These are phyloP conservation scores for Bettongia penicillata DNA, from an alignment of 2,113 vertebrate species.

Conservation along the genomic window DNA sequence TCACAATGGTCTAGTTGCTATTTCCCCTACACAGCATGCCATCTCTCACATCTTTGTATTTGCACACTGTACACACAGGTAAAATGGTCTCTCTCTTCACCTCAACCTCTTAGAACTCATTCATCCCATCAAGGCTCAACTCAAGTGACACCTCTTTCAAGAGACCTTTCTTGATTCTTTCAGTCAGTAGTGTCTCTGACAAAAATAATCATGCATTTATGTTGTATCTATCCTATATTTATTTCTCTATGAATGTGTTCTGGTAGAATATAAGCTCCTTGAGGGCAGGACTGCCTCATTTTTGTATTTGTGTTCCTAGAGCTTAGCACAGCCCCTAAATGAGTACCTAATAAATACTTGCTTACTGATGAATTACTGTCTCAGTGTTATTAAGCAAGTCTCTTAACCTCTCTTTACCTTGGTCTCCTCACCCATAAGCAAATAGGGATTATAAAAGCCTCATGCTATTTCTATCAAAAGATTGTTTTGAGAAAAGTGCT, in stretches of 20 bases:
- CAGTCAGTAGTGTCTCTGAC: background rate
- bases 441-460: background rate
- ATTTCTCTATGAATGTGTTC: background rate
- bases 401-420: background rate
- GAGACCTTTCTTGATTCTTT: background rate
- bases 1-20: background rate
- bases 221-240: background rate
- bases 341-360: background rate
- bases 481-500: background rate
- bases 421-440: background rate
- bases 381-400: background rate
- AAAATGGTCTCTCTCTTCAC: background rate
- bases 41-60: background rate
- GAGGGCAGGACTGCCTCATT: background rate
- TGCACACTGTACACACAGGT: background rate
- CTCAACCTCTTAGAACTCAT: background rate
- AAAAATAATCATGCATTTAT: background rate
- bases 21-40: background rate
- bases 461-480: background rate
- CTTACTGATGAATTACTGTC: background rate
- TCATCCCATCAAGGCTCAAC: background rate
- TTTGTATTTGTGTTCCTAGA: background rate
- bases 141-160: background rate
- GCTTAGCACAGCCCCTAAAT: background rate
- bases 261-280: background rate